A percentile compares a stretch with the other conserved stretches of the same genome.
Conservation (phyloP, 35 echinoderm and acorn worm species). For the Ophioderma brevispina region DNA sequence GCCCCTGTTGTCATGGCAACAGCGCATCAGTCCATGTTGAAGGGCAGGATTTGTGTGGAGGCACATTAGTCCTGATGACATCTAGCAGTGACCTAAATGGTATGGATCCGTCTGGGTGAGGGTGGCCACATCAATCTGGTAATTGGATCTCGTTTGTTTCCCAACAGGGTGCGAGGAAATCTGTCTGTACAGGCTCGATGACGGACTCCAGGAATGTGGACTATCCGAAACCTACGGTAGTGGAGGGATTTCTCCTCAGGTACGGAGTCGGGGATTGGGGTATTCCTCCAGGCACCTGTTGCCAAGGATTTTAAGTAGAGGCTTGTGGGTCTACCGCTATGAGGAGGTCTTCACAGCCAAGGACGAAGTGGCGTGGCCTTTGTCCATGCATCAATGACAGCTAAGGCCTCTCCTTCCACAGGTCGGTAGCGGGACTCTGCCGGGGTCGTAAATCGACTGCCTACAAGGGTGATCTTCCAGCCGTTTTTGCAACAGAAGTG, state of each 20-base stretch:
- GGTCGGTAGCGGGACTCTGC: no score
- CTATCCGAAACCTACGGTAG: constrained; percentile 45
- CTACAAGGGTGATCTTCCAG: no score
- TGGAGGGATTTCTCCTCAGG: constrained; percentile 65
- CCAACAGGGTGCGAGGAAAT: constrained; percentile 37
- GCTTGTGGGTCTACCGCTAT: no score
- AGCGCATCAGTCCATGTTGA: background rate
- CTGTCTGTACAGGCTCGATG: constrained; percentile 48
- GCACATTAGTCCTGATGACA: background rate
- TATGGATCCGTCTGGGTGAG: background rate
- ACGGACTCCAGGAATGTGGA: constrained; percentile 39
- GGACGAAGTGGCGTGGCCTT: no score
- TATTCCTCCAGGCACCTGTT: constrained; percentile 48
- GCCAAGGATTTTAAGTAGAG: constrained; percentile 41
- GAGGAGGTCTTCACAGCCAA: no score
- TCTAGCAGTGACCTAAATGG: background rate
- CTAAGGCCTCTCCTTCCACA: no score
- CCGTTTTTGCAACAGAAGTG: no score
- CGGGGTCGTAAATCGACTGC: no score
- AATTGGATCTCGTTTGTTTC: constrained; percentile 16
- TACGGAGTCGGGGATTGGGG: constrained; percentile 56
- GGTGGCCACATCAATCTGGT: constrained; percentile 40
- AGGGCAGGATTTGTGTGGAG: background rate
- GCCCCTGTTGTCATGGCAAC: background rate
- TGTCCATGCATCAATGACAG: no score